Evolutionary conservation across 2,888 invertebrate species (phyloP).

Genomic region (Drosophila melanosoma): DNA sequence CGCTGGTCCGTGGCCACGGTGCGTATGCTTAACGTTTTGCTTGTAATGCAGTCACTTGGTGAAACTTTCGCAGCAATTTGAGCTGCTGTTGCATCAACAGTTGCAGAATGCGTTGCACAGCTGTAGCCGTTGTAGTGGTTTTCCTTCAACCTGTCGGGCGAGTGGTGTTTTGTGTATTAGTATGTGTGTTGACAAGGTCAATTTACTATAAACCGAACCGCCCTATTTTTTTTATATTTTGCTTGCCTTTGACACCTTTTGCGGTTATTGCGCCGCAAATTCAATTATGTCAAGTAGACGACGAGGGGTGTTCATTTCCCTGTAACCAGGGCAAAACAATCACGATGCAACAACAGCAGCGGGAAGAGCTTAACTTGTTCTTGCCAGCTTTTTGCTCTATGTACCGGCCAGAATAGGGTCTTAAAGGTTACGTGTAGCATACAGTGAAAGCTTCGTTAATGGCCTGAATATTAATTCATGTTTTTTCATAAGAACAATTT

Average conservation of each 20-base stretch:
- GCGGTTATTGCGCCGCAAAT: conserved; percentile 44
- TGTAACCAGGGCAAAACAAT: conserved; percentile 42
- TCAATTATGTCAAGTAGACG: conserved; percentile 57
- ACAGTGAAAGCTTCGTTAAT: neutral
- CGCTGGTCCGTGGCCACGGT: conserved; percentile 25
- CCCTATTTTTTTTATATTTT: conserved; percentile 1
- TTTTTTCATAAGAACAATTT: neutral
- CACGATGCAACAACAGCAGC: conserved; percentile 29
- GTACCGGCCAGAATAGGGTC: neutral
- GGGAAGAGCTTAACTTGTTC: conserved; percentile 68
- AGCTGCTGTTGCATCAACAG: conserved; percentile 84
- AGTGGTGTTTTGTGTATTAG: neutral
- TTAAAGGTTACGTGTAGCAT: conserved; percentile 39
- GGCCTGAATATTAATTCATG: neutral
- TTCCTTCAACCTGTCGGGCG: conserved; percentile 53
- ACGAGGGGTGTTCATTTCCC: neutral
- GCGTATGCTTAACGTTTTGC: conserved; percentile 75
- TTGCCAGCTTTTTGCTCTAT: conserved; percentile 10
- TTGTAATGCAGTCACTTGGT: conserved; percentile 75
- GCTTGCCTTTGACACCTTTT: conserved; percentile 7
- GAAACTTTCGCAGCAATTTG: conserved; percentile 84
- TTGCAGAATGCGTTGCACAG: conserved; percentile 84
- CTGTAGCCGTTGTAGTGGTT: conserved; percentile 84
- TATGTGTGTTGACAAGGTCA: conserved; percentile 24
- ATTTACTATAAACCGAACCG: conserved; percentile 11